Percentiles rank a stretch among this genome's conserved stretches.
phyloP scores from a whole-genome alignment of 2,113 vertebrate species.

The Psilopsiagon aymara region DNA sequence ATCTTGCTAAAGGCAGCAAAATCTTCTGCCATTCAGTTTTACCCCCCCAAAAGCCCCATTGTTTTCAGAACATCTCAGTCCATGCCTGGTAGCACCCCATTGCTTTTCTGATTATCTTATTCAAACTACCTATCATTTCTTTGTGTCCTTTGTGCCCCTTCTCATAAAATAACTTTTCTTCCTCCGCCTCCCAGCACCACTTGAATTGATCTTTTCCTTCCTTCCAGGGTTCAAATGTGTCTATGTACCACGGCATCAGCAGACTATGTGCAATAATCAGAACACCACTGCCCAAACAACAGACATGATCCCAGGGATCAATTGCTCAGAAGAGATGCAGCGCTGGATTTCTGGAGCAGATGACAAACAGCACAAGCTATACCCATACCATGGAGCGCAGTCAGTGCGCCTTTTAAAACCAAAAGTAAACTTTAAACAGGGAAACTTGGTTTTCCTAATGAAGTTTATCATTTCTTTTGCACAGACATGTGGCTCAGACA shows the following conservation, averaged over 20 bases:
- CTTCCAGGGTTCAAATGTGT: background rate
- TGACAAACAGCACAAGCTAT: background rate
- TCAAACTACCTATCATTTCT: background rate
- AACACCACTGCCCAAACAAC: background rate
- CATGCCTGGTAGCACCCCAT: background rate
- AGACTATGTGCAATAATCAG: background rate
- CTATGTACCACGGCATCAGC: background rate
- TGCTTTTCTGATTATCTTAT: background rate
- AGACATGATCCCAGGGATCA: background rate
- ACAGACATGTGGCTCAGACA: background rate
- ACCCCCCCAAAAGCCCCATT: background rate
- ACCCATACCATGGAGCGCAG: background rate
- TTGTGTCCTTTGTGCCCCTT: background rate
- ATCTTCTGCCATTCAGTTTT: background rate
- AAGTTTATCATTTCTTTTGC: background rate
- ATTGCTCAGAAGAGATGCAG: background rate
- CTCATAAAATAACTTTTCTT: background rate
- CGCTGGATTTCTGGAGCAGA: background rate
- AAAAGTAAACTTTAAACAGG: background rate
- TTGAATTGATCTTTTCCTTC: background rate
- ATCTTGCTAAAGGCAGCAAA: background rate
- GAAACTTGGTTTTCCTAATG: background rate
- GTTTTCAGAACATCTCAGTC: background rate
- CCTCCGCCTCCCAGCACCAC: background rate
- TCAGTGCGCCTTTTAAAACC: background rate